phyloP scores from a whole-genome alignment of 2,113 vertebrate species.

The Paracanthobrama guichenoti region DNA sequence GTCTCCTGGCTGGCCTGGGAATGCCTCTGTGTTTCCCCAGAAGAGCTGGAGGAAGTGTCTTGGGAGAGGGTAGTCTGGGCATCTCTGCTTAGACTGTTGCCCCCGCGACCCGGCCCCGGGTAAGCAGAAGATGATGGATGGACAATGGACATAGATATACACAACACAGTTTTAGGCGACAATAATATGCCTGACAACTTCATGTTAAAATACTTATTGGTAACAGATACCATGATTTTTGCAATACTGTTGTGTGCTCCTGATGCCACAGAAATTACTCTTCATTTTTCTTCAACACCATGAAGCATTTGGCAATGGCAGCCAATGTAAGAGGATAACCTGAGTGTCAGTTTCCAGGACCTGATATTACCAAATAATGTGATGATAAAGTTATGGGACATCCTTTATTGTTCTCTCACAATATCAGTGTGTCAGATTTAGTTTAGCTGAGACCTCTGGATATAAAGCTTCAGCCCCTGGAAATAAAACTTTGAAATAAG shows the following conservation, averaged over 20 bases:
- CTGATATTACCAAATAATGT: neutral
- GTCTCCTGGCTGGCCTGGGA: too few relatives aligned
- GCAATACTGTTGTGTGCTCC: neutral
- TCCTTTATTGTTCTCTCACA: neutral
- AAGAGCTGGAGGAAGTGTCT: too few relatives aligned
- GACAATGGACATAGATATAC: too few relatives aligned
- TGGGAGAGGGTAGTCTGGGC: too few relatives aligned
- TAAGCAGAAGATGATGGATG: too few relatives aligned
- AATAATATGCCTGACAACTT: neutral
- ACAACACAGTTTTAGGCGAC: neutral
- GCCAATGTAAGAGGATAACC: neutral
- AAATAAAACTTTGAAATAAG: neutral
- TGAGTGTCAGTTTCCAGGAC: neutral
- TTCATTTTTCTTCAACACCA: too few relatives aligned
- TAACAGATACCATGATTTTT: neutral
- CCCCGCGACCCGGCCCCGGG: too few relatives aligned
- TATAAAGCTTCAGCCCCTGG: neutral
- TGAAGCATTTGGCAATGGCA: neutral
- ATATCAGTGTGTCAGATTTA: neutral
- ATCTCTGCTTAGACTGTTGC: too few relatives aligned
- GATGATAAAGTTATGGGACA: too few relatives aligned
- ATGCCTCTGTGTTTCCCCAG: too few relatives aligned
- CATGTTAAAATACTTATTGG: neutral
- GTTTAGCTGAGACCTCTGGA: neutral
- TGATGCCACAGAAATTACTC: neutral